phyloP scores from a whole-genome alignment of 2,113 vertebrate species.

The Calypte anna region DNA sequence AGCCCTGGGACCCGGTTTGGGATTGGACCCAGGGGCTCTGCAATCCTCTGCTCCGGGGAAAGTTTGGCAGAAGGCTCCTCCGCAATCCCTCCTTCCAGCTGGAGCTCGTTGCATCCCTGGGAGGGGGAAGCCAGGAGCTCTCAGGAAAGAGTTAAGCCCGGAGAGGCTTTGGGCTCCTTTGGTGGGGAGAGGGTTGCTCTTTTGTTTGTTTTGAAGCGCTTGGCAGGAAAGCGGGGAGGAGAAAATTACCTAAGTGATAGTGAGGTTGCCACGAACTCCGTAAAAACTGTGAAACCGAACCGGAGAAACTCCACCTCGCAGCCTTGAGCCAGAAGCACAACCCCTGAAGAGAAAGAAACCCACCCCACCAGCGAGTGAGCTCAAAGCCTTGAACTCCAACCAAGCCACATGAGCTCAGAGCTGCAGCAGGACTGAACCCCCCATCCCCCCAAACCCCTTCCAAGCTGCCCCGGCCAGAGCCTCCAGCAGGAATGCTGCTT shows the following conservation, averaged over 20 bases:
- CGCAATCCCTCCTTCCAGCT: background rate
- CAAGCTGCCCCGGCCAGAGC: background rate
- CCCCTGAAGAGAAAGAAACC: conserved; percentile 51
- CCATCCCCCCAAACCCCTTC: background rate
- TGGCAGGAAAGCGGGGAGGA: conserved; percentile 69
- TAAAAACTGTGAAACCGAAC: conserved; percentile 53
- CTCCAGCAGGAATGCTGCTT: conserved; percentile 47
- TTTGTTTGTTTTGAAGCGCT: conserved; percentile 64
- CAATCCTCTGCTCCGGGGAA: background rate
- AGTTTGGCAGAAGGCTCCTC: background rate
- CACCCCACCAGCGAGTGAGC: conserved; percentile 40
- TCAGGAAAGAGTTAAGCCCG: conserved; percentile 68
- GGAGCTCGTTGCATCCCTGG: background rate
- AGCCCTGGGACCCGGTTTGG: rapidly evolving
- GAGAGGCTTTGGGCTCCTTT: conserved; percentile 35
- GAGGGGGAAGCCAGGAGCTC: background rate
- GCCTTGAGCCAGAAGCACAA: conserved; percentile 40
- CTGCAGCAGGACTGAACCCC: conserved; percentile 22
- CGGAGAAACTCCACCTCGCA: conserved; percentile 60
- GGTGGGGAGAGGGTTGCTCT: conserved; percentile 43
- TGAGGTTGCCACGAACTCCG: conserved; percentile 39
- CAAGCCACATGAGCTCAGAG: conserved; percentile 44
- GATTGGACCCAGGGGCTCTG: background rate
- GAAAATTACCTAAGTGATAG: conserved; percentile 73
- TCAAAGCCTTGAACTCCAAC: conserved; percentile 51